A percentile compares a stretch with the other conserved stretches of the same genome.
Evolutionary conservation across 2,797 vertebrate species (phyloP).

Genomic region (Coracias cyanogaster): DNA sequence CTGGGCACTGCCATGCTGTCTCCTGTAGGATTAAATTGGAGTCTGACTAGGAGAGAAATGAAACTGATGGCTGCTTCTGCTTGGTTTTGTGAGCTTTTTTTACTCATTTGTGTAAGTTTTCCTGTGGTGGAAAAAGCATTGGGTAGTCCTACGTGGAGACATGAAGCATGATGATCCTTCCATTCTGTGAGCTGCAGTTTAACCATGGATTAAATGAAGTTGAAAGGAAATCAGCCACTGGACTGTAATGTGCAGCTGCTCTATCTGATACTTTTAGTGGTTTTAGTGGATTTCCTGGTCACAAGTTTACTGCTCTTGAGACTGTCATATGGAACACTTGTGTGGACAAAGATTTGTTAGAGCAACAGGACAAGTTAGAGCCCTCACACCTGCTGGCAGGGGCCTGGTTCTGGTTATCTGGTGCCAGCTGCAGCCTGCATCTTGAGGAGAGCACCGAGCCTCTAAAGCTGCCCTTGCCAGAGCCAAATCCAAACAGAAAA

Average conservation of each 20-base stretch:
- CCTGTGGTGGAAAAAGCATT: neutral
- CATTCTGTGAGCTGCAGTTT: neutral
- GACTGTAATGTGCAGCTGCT: neutral
- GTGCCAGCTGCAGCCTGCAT: neutral
- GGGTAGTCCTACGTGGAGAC: neutral
- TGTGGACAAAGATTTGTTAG: neutral
- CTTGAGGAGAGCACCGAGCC: neutral
- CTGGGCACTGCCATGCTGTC: neutral
- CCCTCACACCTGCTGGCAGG: rapidly evolving
- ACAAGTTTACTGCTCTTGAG: neutral
- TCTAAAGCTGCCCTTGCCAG: neutral
- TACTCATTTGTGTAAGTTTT: neutral
- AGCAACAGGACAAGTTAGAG: neutral
- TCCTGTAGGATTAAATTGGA: neutral
- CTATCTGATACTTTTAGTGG: rapidly evolving
- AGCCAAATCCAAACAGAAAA: rapidly evolving
- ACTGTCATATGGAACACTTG: rapidly evolving
- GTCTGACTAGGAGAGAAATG: neutral
- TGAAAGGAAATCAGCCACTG: neutral
- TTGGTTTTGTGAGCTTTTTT: rapidly evolving
- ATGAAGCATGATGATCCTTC: neutral
- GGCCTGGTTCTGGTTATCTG: neutral
- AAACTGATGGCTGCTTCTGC: neutral
- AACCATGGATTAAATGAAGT: neutral
- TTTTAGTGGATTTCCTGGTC: neutral